phyloP scores from a whole-genome alignment of 2,888 invertebrate species.

The Ernsta delagoae region DNA sequence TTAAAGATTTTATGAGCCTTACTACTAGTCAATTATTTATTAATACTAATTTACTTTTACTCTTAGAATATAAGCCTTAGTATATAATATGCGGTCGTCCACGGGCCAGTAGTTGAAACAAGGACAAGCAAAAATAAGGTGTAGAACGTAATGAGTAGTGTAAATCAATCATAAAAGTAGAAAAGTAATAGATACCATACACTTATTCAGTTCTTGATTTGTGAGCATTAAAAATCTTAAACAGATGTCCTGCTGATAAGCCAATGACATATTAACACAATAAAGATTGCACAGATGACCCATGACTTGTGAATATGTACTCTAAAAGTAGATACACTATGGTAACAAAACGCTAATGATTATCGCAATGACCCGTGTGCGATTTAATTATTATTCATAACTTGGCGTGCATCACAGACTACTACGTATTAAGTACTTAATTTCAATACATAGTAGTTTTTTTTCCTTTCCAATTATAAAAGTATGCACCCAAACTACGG shows the following conservation, averaged over 20 bases:
- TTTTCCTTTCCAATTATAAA: background rate
- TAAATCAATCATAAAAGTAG: background rate
- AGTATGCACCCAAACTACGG: background rate
- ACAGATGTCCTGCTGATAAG: background rate
- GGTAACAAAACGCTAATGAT: background rate
- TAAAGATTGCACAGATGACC: background rate
- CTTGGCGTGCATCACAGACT: constrained; percentile 19
- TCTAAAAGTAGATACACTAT: background rate
- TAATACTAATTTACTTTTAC: constrained; percentile 4
- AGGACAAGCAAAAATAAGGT: background rate
- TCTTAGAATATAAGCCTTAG: constrained; percentile 6
- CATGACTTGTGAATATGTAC: background rate
- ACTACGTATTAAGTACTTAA: constrained; percentile 32
- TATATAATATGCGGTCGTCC: background rate
- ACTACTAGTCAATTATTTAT: constrained; percentile 1
- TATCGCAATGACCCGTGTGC: constrained; percentile 4
- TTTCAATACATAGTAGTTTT: constrained; percentile 35
- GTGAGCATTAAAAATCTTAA: background rate
- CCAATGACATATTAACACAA: background rate
- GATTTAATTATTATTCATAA: constrained; percentile 1
- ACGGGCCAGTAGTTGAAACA: background rate
- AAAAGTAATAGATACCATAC: background rate
- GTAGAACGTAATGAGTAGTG: no score
- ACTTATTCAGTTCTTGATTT: background rate
- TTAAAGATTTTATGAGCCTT: constrained; percentile 2